phyloP scores from a whole-genome alignment of 2,888 invertebrate genomes.

The Leptinotarsa peninsularis region DNA sequence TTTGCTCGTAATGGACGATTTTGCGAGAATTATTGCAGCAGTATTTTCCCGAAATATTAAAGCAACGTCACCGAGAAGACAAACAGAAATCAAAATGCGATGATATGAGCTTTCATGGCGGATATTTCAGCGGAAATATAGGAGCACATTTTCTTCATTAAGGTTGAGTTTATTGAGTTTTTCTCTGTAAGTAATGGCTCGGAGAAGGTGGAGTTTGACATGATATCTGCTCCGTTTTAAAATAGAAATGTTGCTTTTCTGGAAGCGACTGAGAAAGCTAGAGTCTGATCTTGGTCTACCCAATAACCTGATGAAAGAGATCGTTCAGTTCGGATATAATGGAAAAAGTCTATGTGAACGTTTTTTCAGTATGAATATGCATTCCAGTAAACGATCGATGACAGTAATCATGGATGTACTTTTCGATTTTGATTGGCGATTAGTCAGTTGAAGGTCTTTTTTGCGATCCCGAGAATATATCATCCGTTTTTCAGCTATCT shows the following conservation, averaged over 20 bases:
- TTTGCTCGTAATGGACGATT: conserved; percentile 34
- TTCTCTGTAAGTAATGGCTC: conserved; percentile 20
- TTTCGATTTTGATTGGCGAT: not conserved
- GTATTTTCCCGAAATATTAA: conserved; percentile 34
- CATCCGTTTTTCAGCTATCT: too few species aligned
- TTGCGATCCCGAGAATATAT: not conserved
- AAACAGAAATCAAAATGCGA: conserved; percentile 38
- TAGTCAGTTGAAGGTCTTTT: not conserved
- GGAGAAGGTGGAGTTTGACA: conserved; percentile 12
- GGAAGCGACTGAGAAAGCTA: not conserved
- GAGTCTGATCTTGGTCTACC: conserved; percentile 15
- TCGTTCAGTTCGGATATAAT: not conserved
- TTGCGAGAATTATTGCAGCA: conserved; percentile 24
- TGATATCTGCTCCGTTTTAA: conserved; percentile 26
- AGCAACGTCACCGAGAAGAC: conserved; percentile 26
- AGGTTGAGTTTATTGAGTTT: conserved; percentile 33
- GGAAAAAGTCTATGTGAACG: not conserved
- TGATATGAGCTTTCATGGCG: conserved; percentile 27
- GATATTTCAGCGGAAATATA: conserved; percentile 24
- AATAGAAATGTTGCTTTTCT: conserved; percentile 25
- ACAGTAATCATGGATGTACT: not conserved
- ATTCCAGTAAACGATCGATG: not conserved
- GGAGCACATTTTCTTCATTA: conserved; percentile 31
- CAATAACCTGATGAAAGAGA: not conserved
- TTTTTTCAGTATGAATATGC: not conserved